Evolutionary conservation across 2,113 vertebrate species (phyloP).

Genomic region (Ibidorhyncha struthersii): DNA sequence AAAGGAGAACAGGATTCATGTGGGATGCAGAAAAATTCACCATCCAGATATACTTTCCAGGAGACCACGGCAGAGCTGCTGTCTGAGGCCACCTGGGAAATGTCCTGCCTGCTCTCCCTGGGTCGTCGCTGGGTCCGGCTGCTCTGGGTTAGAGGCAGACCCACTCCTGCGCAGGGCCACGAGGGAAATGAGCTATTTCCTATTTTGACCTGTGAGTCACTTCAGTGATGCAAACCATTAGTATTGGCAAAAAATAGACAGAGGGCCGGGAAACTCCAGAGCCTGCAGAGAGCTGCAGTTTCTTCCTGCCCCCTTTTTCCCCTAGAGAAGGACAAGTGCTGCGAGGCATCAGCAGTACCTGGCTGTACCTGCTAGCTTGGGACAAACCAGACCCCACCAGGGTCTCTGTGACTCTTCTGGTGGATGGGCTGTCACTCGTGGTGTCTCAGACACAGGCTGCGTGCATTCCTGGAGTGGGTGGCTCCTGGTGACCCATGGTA

Average conservation of each 20-base stretch:
- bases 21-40: background rate
- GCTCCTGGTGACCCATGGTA: background rate
- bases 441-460: background rate
- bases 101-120: accelerated
- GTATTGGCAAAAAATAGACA: background rate
- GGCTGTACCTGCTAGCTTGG: background rate
- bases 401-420: background rate
- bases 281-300: background rate
- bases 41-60: background rate
- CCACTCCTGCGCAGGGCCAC: accelerated
- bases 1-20: background rate
- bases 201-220: background rate
- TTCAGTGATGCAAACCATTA: background rate
- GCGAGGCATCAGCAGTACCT: background rate
- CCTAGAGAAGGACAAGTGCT: background rate
- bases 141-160: background rate
- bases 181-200: background rate
- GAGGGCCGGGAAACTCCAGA: background rate
- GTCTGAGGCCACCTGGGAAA: background rate
- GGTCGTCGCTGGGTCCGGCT: background rate
- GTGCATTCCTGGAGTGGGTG: background rate
- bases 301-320: background rate
- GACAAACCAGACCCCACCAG: background rate
- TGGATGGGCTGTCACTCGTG: background rate
- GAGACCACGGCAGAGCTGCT: background rate